Percentiles rank a stretch among this genome's conserved stretches.
phyloP scores from a whole-genome alignment of 1,140 invertebrate genomes.

The Octopus sinensis region DNA sequence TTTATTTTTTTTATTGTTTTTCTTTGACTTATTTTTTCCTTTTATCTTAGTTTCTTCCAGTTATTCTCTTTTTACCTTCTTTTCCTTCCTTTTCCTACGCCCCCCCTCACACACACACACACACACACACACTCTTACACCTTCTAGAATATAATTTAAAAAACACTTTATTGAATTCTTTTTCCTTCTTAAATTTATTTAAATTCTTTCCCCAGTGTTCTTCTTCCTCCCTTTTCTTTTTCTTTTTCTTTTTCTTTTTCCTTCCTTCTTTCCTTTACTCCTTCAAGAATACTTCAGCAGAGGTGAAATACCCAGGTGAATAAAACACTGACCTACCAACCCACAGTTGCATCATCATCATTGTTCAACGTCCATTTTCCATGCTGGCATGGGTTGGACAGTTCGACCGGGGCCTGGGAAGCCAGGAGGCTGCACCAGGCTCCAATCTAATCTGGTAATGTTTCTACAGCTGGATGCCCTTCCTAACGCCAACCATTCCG shows the following conservation, averaged over 20 bases:
- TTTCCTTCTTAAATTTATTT: not conserved
- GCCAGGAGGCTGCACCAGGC: too few relatives aligned
- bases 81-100: not conserved
- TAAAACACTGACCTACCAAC: too few relatives aligned
- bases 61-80: not conserved
- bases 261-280: not conserved
- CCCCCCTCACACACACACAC: too few relatives aligned
- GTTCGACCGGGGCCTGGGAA: too few relatives aligned
- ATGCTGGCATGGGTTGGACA: too few relatives aligned
- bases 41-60: not conserved
- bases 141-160: not conserved
- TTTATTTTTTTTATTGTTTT: not conserved
- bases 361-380: too few relatives aligned
- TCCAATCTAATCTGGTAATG: too few relatives aligned
- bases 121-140: not conserved
- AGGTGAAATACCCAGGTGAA: too few relatives aligned
- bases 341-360: too few relatives aligned
- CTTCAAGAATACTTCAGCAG: too few relatives aligned
- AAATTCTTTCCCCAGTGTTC: not conserved
- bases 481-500: too few relatives aligned
- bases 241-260: constrained; percentile 17
- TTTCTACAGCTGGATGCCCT: too few relatives aligned
- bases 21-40: not conserved
- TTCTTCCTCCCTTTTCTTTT: constrained; percentile 13
- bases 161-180: not conserved